Base-by-base conservation (phyloP, 2,797 vertebrate genomes). In the Anableps anableps region DNA sequence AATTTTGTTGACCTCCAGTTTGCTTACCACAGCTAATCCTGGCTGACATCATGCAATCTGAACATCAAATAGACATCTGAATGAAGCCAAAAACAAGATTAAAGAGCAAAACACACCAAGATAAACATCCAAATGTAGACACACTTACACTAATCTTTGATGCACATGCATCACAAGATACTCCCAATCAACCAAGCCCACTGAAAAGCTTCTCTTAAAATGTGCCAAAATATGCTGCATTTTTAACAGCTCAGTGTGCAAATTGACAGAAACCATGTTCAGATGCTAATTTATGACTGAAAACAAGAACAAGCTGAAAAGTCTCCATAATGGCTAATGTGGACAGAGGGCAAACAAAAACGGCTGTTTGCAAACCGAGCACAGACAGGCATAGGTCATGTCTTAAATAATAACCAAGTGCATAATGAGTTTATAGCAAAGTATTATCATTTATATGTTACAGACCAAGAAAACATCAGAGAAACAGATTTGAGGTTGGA, bases 11-110 rank as follows among this genome's bases (percentile, higher is more conserved):
- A 90, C 87, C 88, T 83, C 48, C 55, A 80, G 88, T 91, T 93
- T 90, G 92, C 92, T 94, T 88, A 91, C 89, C 81, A 82, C 80
- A 19, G 82, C 89, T 94, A 94, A 93, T 94, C 88, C 91, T 84
- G 79, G 81, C 70, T 78, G 84, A 91, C 89, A 88, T 79, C 74
- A 77, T 83, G 85, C 88, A 89, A 92, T 90, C 88, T 88, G 76
- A 89, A 87, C 78, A 76, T 86, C 83, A 92, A 92, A 93, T 85
- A 93, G 66, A 75, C 58, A 48, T 79, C 81, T 84, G 80, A 86
- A 81, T 78, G 41, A 85, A 70, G 84, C 80, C 80, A 83, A 89
- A 68, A 91, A 90, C 84, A 86, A 92, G 90, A 92, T 92, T 88
- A 91, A 84, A 73, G 77, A 58, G 34, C 72, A 83, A 92, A 86